Evolutionary conservation across 1,140 invertebrate genomes (phyloP), one percentile per base, ranked within the genome.

Genomic region (Orussus abietinus): DNA sequence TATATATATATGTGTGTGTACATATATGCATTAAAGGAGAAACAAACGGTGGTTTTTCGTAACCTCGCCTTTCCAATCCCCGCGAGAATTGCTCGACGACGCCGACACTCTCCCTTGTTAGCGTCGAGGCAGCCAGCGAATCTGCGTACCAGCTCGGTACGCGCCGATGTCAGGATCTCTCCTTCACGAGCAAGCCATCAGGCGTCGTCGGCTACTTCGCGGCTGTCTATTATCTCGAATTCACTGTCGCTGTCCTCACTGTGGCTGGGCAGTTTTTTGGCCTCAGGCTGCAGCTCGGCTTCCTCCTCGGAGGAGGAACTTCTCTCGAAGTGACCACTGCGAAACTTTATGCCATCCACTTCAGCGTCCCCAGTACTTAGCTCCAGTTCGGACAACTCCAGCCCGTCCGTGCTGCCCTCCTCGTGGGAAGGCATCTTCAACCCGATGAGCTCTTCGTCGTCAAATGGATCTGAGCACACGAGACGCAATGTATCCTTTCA

Each of bases 391-490:
- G 64, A 69, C 2, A 66, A 22, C 14, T 72, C 69, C 5, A 65
- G 38, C 5, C 58, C 66, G 33, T 68, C 66, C 1, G 58, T 64
- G 10, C 69, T 71, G 26, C 57, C 63, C 7, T 73, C 70, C 17
- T 70, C 69, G 31, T 72, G 69, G 3, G 68, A 69, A n/a, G 71
- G 65, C 59, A 72, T 69, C 45, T 52, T 64, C 20, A 69, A 43
- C 41, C 54, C 66, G 18, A 59, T 17, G 14, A 72, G 51, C n/a
- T 72, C 66, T 10, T 71, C 63, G 2, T 71, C 67, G 19, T 63
- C 59, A 33, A 68, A 56, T 25, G 59, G 55, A 42, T 69, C 66
- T 62, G 15, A n/a, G n/a, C n/a, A n/a, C n/a, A n/a, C n/a, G n/a
- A n/a, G n/a, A n/a, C n/a, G n/a, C n/a, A n/a, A n/a, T n/a, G n/a